Conservation (phyloP, 2,113 vertebrate species). For the Siphamia tubifer region DNA sequence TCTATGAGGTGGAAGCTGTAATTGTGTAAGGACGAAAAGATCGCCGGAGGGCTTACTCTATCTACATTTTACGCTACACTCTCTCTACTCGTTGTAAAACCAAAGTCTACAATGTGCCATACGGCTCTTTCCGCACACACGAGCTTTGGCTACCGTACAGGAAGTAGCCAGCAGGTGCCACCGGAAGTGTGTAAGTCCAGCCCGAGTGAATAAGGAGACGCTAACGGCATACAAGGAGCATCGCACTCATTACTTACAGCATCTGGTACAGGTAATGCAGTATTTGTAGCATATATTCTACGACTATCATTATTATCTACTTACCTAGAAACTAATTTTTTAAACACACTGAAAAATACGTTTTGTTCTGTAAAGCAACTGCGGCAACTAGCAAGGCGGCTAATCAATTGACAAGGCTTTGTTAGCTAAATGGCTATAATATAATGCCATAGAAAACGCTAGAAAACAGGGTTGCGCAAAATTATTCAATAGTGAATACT, state of each 20-base stretch:
- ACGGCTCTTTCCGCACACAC: not conserved
- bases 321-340: fast-evolving
- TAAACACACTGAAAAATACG: not conserved
- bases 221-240: not conserved
- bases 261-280: not conserved
- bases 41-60: no score
- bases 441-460: not conserved
- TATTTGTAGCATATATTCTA: not conserved
- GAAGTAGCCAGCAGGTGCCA: slow-evolving; percentile 55
- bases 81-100: no score
- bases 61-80: no score
- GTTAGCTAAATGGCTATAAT: slow-evolving; percentile 39
- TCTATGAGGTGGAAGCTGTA: no score
- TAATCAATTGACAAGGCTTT: slow-evolving; percentile 57
- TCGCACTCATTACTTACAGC: not conserved
- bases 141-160: slow-evolving; percentile 38
- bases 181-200: slow-evolving; percentile 45
- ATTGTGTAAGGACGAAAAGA: no score
- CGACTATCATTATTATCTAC: fast-evolving
- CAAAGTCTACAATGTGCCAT: not conserved
- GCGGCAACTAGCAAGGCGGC: slow-evolving; percentile 46
- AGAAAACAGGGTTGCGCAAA: fast-evolving
- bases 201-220: slow-evolving; percentile 2
- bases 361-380: not conserved
- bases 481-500: fast-evolving